Base-by-base conservation (phyloP, 1,140 invertebrate species). In the Harpegnathos saltator region DNA sequence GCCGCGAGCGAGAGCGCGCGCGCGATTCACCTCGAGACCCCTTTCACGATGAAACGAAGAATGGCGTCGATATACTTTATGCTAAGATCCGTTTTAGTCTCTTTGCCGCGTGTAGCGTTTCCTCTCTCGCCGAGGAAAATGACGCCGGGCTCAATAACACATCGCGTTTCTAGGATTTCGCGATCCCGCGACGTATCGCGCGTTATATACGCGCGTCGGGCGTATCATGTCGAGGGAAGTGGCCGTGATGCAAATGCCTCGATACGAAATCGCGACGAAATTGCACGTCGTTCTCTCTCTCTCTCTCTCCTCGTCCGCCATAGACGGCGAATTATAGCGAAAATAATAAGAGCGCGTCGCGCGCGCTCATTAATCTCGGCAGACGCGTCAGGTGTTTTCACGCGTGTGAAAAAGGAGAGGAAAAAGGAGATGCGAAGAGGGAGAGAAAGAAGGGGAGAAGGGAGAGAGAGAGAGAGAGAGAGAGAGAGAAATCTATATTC, bases 31-130 rank as follows among this genome's bases (percentile, higher is more conserved):
- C 61, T 61, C 50, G 65, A 71, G 69, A 71, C 52, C 65, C 65
- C 44, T 80, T 80, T 80, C 69, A 69, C 75, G 65, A 80, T 71
- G 75, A 80, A 80, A 80, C 75, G 63, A 80, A 59, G 75, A 80
- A 80, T 80, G 52, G 65, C 75, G 75, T 48, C 75, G 58, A 80
- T 80, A 71, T 80, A 80, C 65, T 71, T 71, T 80, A 80, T 80
- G 65, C 54, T 80, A 80, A 80, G 75, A 80, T 58, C 33, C 52
- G 48, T 71, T 80, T 56, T 80, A 59, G 69, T 80, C 52, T 71
- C 52, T 71, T 69, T 71, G 17, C 54, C 52, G 26, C 59, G 26
- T 63, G 73, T 75, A 75, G 11, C 22, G 29, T 48, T 80, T 71
- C 50, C 58, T 69, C 17, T 19, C 38, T 24, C n/a, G n/a, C n/a